Evolutionary conservation across 2,888 invertebrate species (phyloP).

Genomic region (Microplitis deprimator): DNA sequence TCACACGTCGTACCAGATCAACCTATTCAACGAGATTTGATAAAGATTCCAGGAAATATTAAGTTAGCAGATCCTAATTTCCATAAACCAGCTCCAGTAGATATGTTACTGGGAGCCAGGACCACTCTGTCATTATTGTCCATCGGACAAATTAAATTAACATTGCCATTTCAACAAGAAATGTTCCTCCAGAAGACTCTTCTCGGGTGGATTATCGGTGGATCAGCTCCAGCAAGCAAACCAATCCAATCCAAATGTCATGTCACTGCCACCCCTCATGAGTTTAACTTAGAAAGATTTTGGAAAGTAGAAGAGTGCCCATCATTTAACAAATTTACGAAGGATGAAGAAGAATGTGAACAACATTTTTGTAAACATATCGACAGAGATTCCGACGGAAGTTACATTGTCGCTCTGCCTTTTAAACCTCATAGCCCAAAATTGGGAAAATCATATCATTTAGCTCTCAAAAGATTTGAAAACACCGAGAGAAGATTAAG

Average conservation of each 20-base stretch:
- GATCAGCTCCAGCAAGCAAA: neutral
- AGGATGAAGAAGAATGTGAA: conserved; percentile 44
- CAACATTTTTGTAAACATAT: conserved; percentile 37
- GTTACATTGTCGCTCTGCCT: conserved; percentile 48
- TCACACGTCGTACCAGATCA: conserved; percentile 34
- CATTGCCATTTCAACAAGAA: neutral
- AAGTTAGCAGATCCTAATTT: conserved; percentile 48
- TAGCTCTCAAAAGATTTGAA: conserved; percentile 32
- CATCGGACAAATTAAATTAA: neutral
- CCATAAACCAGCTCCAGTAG: conserved; percentile 39
- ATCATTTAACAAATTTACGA: neutral
- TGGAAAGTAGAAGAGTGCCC: conserved; percentile 48
- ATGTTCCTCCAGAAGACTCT: conserved; percentile 25
- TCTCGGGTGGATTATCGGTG: conserved; percentile 37
- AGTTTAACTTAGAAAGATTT: conserved; percentile 39
- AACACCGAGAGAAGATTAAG: conserved; percentile 27
- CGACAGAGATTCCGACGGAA: conserved; percentile 39
- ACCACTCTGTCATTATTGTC: conserved; percentile 27
- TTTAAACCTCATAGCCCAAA: conserved; percentile 34
- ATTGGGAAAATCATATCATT: conserved; percentile 31
- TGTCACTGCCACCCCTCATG: conserved; percentile 12
- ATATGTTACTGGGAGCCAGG: conserved; percentile 41
- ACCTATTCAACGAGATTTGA: conserved; percentile 21
- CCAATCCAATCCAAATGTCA: neutral
- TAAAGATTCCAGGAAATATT: conserved; percentile 43